Evolutionary conservation across 2,888 invertebrate genomes (phyloP).

Genomic region (Apamea crenata): DNA sequence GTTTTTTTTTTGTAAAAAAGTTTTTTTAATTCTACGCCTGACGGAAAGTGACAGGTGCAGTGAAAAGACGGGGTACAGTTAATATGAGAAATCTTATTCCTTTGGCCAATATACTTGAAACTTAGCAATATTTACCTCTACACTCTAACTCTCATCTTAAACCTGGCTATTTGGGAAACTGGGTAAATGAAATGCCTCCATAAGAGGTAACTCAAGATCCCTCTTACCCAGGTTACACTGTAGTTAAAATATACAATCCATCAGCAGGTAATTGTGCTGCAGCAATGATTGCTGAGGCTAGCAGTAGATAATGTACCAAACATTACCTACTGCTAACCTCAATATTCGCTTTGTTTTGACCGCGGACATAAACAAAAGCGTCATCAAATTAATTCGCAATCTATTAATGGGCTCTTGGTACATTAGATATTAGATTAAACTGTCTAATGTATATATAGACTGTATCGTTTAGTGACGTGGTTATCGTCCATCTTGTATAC

Average conservation of each 20-base stretch:
- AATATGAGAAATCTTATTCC: too few relatives aligned
- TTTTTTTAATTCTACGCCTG: too few relatives aligned
- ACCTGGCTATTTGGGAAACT: not conserved
- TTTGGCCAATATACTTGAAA: too few relatives aligned
- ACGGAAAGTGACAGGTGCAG: too few relatives aligned
- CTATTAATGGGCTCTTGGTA: constrained; percentile 39
- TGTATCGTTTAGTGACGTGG: not conserved
- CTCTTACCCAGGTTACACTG: not conserved
- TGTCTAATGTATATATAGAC: not conserved
- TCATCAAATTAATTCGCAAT: constrained; percentile 55
- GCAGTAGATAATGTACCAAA: not conserved
- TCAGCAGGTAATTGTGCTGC: too few relatives aligned
- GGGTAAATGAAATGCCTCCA: too few relatives aligned
- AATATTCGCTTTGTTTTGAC: not conserved
- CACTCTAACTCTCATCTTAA: not conserved
- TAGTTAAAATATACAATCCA: not conserved
- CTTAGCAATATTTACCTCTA: too few relatives aligned
- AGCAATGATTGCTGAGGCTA: not conserved
- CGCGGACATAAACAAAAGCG: constrained; percentile 13
- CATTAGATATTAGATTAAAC: constrained; percentile 22
- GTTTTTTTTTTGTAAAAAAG: too few relatives aligned
- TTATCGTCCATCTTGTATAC: not conserved
- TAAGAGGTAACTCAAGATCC: not conserved
- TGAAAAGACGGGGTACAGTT: too few relatives aligned
- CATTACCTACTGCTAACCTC: not conserved